Base-by-base conservation (phyloP, 2,113 vertebrate species). In the Otolemur garnettii region DNA sequence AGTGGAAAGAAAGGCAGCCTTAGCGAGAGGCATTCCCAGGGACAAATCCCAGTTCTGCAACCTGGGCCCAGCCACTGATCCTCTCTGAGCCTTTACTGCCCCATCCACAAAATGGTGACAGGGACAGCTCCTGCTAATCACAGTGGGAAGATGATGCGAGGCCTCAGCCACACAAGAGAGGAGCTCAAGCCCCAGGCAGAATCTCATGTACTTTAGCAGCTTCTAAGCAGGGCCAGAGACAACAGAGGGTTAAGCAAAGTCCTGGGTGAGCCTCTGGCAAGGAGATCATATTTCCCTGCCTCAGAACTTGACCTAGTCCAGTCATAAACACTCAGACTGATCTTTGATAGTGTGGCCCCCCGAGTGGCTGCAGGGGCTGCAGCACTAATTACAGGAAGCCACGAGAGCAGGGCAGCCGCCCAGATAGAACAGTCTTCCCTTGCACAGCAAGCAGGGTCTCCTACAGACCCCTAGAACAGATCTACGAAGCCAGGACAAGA, bases 381-480 rank as follows among this genome's bases (percentile, higher is more conserved):
- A 97, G 98, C 97, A 95, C 97, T 98, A 97, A 98, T 98, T 98
- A 98, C 97, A 98, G 97, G 98, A 99, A 98, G 98, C 98, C 96
- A 95, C 93, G 97, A 98, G 98, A 98, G 97, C 96, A 97, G 95
- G 90, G 94, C 98, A 97, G 96, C 90, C 96, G 64, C 97, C 97
- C 81, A 94, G 97, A 87, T 79, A 72, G 97, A 97, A 80, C 96
- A 98, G 98, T 97, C 97, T 96, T 53, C 7, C 1, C 90, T 93
- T 91, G 84, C 87, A 92, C 93, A 94, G 91, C 90, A 91, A 98
- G 95, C 64, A 90, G 86, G 95, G 97, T 92, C 95, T 95, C 96
- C 97, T 60, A 18, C 98, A 96, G 93, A 90, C 83, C 92, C 97
- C 33, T 79, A 88, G 95, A 3, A 0, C 92, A 97, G 87, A 96